Percentiles rank a stretch among this genome's conserved stretches.
These are phyloP conservation scores for Plodia interpunctella DNA, from an alignment of 1,140 invertebrate genomes.

Conservation along the genomic window DNA sequence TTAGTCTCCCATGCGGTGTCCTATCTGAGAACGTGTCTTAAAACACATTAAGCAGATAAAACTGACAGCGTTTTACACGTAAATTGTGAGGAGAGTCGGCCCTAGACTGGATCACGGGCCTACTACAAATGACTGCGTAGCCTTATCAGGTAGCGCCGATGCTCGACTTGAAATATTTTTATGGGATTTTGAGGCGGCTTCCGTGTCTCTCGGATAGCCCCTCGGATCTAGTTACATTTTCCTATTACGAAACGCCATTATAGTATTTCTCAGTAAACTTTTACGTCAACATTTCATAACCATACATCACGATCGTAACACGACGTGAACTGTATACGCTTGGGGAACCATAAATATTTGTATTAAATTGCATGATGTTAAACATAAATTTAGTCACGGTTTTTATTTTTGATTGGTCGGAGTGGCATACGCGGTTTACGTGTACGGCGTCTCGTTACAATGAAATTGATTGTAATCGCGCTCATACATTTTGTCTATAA, in stretches of 20 bases:
- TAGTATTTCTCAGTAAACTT: slow-evolving; percentile 45
- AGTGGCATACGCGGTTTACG: slow-evolving; percentile 26
- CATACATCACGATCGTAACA: slow-evolving; percentile 21
- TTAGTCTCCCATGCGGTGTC: slow-evolving; percentile 21
- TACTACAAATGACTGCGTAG: slow-evolving; percentile 67
- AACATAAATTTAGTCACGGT: slow-evolving; percentile 45
- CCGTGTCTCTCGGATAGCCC: slow-evolving; percentile 54
- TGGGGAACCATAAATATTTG: slow-evolving; percentile 40
- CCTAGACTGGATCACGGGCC: slow-evolving; percentile 44
- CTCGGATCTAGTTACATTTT: slow-evolving; percentile 59
- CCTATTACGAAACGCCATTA: slow-evolving; percentile 43
- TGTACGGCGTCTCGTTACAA: slow-evolving; percentile 42
- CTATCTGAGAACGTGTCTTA: slow-evolving; percentile 45
- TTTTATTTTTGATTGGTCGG: slow-evolving; percentile 45
- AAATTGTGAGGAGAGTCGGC: slow-evolving; percentile 43
- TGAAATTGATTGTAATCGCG: slow-evolving; percentile 56
- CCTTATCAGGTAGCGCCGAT: slow-evolving; percentile 54
- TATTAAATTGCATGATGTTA: slow-evolving; percentile 35
- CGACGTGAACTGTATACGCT: slow-evolving; percentile 14
- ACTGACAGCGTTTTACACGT: slow-evolving; percentile 53
- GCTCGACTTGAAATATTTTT: slow-evolving; percentile 67
- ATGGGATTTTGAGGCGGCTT: slow-evolving; percentile 64
- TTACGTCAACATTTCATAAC: slow-evolving; percentile 34
- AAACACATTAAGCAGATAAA: slow-evolving; percentile 67
- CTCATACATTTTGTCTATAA: slow-evolving; percentile 55